Evolutionary conservation across 2,797 vertebrate species (phyloP).

Genomic region (Petrocephalus sullivani): DNA sequence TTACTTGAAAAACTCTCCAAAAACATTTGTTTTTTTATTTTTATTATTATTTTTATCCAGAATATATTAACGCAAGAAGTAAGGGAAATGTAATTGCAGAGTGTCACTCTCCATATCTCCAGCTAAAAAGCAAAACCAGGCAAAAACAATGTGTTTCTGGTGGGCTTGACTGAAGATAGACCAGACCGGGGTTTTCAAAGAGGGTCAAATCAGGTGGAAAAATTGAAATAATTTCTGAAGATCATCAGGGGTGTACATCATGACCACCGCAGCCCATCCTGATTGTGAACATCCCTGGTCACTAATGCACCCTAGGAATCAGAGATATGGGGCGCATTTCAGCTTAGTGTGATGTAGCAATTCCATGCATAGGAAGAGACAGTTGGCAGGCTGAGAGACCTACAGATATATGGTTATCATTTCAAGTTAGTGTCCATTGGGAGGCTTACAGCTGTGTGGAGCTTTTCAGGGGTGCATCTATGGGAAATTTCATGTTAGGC

Average conservation of each 20-base stretch:
- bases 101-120: neutral
- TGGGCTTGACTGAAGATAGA: too few relatives aligned
- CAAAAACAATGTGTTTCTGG: neutral
- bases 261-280: neutral
- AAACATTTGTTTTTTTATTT: neutral
- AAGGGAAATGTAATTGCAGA: neutral
- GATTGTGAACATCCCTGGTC: neutral
- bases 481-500: neutral
- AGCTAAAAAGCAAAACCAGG: neutral
- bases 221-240: neutral
- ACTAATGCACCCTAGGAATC: neutral
- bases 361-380: neutral
- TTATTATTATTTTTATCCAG: neutral
- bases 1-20: neutral
- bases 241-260: neutral
- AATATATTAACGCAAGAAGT: neutral
- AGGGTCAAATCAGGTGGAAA: neutral
- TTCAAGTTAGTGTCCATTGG: neutral
- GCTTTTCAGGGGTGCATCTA: neutral
- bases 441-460: neutral
- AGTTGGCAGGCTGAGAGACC: neutral
- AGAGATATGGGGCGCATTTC: neutral
- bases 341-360: neutral
- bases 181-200: neutral
- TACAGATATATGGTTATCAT: neutral